A percentile compares a stretch with the other conserved stretches of the same genome.
These are phyloP conservation scores for Leptothorax acervorum DNA, from an alignment of 2,888 invertebrate species.

Conservation along the genomic window DNA sequence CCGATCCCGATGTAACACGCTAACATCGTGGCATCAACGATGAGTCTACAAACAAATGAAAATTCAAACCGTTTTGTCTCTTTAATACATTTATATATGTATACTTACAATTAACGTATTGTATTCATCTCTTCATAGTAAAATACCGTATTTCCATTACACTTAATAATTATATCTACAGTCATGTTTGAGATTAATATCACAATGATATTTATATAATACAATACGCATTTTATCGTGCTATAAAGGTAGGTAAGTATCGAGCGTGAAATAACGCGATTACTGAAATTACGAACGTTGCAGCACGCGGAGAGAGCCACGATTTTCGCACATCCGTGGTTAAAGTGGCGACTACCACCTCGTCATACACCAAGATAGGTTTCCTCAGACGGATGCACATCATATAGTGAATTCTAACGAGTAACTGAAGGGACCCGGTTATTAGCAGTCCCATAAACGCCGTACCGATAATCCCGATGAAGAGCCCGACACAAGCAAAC, in stretches of 20 bases:
- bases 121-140: neutral
- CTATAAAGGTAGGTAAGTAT: neutral
- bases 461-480: slow-evolving; percentile 73
- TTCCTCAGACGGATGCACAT: slow-evolving; percentile 70
- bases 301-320: slow-evolving; percentile 63
- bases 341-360: slow-evolving; percentile 69
- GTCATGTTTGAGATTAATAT: neutral
- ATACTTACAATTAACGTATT: neutral
- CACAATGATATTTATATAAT: neutral
- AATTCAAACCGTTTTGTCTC: neutral
- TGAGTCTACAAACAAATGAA: slow-evolving; percentile 54
- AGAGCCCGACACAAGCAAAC: slow-evolving; percentile 76
- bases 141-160: neutral
- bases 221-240: neutral
- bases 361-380: slow-evolving; percentile 72
- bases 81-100: neutral
- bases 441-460: slow-evolving; percentile 73
- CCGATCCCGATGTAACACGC: slow-evolving; percentile 75
- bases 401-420: slow-evolving; percentile 70
- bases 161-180: neutral
- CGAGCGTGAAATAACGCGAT: slow-evolving; percentile 33
- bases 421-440: slow-evolving; percentile 71
- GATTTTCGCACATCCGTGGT: slow-evolving; percentile 54
- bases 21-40: slow-evolving; percentile 72
- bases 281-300: slow-evolving; percentile 65